Evolutionary conservation across 2,888 invertebrate species (phyloP), one percentile per base, ranked within the genome.

Genomic region (Tubulanus polymorphus): DNA sequence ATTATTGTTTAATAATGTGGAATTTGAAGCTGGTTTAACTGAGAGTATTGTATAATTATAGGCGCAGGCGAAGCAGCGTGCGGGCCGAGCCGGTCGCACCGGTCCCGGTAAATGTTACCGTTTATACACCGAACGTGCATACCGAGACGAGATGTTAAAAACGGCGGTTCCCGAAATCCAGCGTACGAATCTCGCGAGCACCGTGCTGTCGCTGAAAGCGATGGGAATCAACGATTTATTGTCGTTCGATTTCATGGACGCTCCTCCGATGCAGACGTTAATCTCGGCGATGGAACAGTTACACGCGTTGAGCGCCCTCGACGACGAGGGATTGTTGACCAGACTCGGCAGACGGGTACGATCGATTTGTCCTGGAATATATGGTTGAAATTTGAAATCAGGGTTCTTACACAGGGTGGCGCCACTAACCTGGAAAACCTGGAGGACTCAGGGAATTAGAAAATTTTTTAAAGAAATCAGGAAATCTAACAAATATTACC

Each of bases 241-340:
- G 25, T 91, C 94, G 76, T 99, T 99, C 79, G 97, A 99, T 82
- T 99, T 99, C 82, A 99, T 99, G 99, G 99, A 99, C 80, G 93
- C 97, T 0, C 99, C 99, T 26, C 96, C 99, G 0, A 93, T 94
- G 23, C 95, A 97, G 81, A 93, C 95, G 0, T 85, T 99, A 64
- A 93, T 99, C 58, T 94, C 95, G 88, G 99, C 99, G 18, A 82
- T 99, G 66, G 96, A 97, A 73, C 93, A 95, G 68, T 82, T 99
- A 62, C 96, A 99, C 80, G 96, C 95, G 3, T 83, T 99, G 2
- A 93, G 93, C 35, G 99, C 99, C 0, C 83, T 99, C 12, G 99
- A 99, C 75, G 91, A 95, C 56, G 79, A 79, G 59, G 79, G 84
- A 3, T 72, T 85, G 26, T 73, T 84, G 28, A 85, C 84, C 0